These are phyloP conservation scores for Muscina levida DNA, from an alignment of 2,888 invertebrate species.

Conservation along the genomic window DNA sequence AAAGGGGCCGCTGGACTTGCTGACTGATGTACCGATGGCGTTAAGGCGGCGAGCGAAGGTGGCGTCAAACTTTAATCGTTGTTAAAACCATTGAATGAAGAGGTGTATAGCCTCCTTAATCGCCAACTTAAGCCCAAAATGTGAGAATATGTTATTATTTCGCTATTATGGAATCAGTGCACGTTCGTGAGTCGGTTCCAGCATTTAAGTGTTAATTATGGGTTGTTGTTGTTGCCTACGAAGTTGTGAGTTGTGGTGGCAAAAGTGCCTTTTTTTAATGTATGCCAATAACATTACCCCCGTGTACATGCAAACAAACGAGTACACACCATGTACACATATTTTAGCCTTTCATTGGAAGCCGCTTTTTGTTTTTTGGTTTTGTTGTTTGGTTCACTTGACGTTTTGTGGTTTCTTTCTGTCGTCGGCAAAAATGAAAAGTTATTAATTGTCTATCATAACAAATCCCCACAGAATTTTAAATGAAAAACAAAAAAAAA, in stretches of 20 bases:
- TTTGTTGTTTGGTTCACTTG: not conserved
- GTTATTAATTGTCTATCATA: slow-evolving; percentile 24
- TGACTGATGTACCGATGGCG: not conserved
- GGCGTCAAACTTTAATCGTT: not conserved
- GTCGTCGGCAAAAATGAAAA: slow-evolving; percentile 24
- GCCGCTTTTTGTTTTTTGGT: too few relatives aligned
- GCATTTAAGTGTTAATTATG: slow-evolving; percentile 64
- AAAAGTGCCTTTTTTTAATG: slow-evolving; percentile 18
- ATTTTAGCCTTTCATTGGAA: not conserved
- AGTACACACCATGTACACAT: not conserved
- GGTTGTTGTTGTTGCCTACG: slow-evolving; percentile 43
- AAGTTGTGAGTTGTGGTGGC: not conserved
- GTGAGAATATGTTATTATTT: slow-evolving; percentile 33
- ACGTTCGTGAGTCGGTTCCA: slow-evolving; percentile 55
- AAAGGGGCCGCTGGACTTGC: not conserved
- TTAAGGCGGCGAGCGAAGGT: not conserved
- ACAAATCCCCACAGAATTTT: slow-evolving; percentile 5
- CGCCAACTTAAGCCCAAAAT: not conserved
- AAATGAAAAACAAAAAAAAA: too few relatives aligned
- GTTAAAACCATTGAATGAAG: not conserved
- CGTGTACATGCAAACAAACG: not conserved
- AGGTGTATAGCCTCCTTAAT: too few relatives aligned
- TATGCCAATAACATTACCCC: slow-evolving; percentile 7
- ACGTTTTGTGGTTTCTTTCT: not conserved
- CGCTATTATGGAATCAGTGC: slow-evolving; percentile 42